Percentiles rank a stretch among this genome's conserved stretches.
Evolutionary conservation across 1,140 invertebrate genomes (phyloP).

Genomic region (Chrysoperla carnea): DNA sequence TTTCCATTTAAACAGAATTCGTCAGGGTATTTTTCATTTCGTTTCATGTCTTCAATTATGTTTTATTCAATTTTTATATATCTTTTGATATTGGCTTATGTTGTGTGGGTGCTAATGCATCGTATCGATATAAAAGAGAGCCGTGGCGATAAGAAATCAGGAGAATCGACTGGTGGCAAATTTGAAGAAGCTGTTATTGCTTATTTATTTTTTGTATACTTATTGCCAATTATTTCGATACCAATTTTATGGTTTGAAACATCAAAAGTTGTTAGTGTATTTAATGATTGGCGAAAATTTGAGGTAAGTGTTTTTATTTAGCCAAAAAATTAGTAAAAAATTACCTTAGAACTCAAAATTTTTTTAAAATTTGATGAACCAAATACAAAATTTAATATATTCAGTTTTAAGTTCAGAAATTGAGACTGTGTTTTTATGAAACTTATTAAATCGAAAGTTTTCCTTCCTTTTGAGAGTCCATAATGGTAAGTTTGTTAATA

Average conservation of each 20-base stretch:
- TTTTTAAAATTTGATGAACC: too few species aligned
- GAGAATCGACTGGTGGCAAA: slow-evolving; percentile 38
- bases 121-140: slow-evolving; percentile 17
- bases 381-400: too few species aligned
- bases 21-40: slow-evolving; percentile 25
- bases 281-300: slow-evolving; percentile 41
- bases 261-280: slow-evolving; percentile 32
- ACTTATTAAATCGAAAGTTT: too few species aligned
- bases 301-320: slow-evolving; percentile 33
- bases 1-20: slow-evolving; percentile 30
- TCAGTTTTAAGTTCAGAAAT: slow-evolving; percentile 25
- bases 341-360: too few species aligned
- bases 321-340: slow-evolving; percentile 26
- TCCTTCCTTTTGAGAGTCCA: too few species aligned
- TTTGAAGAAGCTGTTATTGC: slow-evolving; percentile 51
- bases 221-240: slow-evolving; percentile 37
- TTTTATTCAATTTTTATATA: slow-evolving; percentile 34
- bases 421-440: slow-evolving; percentile 28
- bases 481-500: too few species aligned
- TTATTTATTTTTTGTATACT: slow-evolving; percentile 44
- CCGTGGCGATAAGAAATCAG: slow-evolving; percentile 33
- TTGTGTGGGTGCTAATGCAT: not conserved
- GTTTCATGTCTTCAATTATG: slow-evolving; percentile 28
- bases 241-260: slow-evolving; percentile 43
- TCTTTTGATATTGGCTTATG: slow-evolving; percentile 19